Evolutionary conservation across 2,797 vertebrate genomes (phyloP).

Genomic region (Cryptoblepharus egeriae): DNA sequence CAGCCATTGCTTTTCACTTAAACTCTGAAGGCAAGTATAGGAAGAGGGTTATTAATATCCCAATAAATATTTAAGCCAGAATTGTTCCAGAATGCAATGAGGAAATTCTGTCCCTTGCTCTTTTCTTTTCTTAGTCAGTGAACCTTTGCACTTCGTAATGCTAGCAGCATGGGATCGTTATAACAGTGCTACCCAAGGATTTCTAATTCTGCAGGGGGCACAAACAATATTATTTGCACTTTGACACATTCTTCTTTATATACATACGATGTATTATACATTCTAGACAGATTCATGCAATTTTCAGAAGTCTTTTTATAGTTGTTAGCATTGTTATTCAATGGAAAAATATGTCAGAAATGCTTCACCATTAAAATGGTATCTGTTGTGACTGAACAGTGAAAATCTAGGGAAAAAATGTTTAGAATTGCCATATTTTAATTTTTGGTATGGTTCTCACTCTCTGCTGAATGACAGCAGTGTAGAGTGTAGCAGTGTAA

Average conservation of each 20-base stretch:
- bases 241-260: slow-evolving; percentile 74
- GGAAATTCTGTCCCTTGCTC: slow-evolving; percentile 69
- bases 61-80: slow-evolving; percentile 82
- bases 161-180: slow-evolving; percentile 81
- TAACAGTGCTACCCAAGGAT: slow-evolving; percentile 72
- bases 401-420: slow-evolving; percentile 11
- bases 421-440: slow-evolving; percentile 28
- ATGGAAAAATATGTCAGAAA: slow-evolving; percentile 42
- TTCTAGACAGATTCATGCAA: slow-evolving; percentile 62
- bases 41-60: slow-evolving; percentile 75
- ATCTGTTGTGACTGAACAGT: slow-evolving; percentile 36
- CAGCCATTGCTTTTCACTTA: slow-evolving; percentile 49
- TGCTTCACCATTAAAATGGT: slow-evolving; percentile 35
- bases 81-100: slow-evolving; percentile 75
- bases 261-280: slow-evolving; percentile 75
- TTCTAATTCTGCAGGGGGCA: slow-evolving; percentile 75
- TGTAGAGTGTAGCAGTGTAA: too few species aligned
- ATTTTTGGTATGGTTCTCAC: slow-evolving; percentile 22
- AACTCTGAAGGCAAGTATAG: slow-evolving; percentile 72
- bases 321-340: slow-evolving; percentile 55
- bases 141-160: slow-evolving; percentile 81
- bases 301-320: slow-evolving; percentile 58
- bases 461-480: neutral
- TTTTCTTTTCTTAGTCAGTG: slow-evolving; percentile 73
- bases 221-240: slow-evolving; percentile 77